phyloP scores from a whole-genome alignment of 2,797 vertebrate genomes.

The Paramormyrops hopkinsi region DNA sequence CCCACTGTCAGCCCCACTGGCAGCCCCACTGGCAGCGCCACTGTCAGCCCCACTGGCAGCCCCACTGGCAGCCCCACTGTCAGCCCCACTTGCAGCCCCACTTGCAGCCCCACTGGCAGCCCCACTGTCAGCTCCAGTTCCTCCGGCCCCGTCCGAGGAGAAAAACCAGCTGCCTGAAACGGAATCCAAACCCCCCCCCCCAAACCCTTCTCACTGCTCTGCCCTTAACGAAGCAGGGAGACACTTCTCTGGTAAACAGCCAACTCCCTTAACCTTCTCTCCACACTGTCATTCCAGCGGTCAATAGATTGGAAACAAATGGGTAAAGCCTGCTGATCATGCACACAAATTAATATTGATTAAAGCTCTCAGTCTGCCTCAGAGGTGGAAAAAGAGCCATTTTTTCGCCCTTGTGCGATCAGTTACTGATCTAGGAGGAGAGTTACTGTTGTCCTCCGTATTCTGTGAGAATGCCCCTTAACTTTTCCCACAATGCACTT shows the following conservation, averaged over 20 bases:
- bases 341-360: not conserved
- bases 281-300: not conserved
- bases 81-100: too few relatives aligned
- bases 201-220: not conserved
- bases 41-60: too few relatives aligned
- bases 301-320: not conserved
- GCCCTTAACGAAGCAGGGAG: not conserved
- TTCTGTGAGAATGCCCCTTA: not conserved
- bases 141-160: not conserved
- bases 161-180: not conserved
- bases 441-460: not conserved
- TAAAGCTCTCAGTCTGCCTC: not conserved
- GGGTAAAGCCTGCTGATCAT: not conserved
- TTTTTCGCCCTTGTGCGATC: not conserved
- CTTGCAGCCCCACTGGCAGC: too few relatives aligned
- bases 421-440: not conserved
- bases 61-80: too few relatives aligned
- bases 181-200: not conserved
- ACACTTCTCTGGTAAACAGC: not conserved
- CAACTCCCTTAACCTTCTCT: not conserved
- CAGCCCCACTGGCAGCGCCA: too few relatives aligned
- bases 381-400: not conserved
- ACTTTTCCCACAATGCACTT: not conserved
- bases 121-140: not conserved
- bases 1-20: too few relatives aligned